These are phyloP conservation scores for Pollachius pollachius DNA, from an alignment of 2,113 vertebrate genomes.

Conservation along the genomic window DNA sequence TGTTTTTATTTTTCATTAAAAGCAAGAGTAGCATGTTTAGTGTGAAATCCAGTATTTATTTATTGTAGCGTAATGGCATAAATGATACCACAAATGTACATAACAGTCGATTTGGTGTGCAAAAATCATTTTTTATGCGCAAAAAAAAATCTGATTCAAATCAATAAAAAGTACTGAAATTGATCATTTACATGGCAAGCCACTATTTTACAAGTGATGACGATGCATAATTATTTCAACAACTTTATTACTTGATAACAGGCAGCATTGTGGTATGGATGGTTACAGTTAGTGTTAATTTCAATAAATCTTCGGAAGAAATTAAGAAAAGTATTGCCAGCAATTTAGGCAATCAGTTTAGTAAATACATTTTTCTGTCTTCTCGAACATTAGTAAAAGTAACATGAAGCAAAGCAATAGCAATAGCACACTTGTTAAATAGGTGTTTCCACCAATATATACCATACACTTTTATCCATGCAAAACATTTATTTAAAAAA, in stretches of 20 bases:
- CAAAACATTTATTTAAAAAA: not conserved
- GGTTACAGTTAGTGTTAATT: conserved; percentile 34
- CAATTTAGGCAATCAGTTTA: not conserved
- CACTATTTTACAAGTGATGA: too few species aligned
- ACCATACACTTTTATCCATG: not conserved
- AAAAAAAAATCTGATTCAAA: too few species aligned
- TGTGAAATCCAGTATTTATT: too few species aligned
- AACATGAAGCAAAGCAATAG: conserved; percentile 34
- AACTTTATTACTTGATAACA: conserved; percentile 60
- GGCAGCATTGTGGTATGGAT: conserved; percentile 36
- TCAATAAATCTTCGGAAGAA: conserved; percentile 4
- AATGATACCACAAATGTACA: too few species aligned
- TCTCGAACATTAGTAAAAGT: conserved; percentile 49
- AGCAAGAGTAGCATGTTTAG: too few species aligned
- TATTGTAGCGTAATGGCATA: too few species aligned
- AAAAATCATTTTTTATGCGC: too few species aligned
- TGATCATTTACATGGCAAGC: too few species aligned
- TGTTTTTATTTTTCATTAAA: too few species aligned
- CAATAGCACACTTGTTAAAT: not conserved
- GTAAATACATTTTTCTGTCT: conserved; percentile 22
- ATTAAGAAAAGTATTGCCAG: conserved; percentile 22
- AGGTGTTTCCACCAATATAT: conserved; percentile 11
- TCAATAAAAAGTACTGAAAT: too few species aligned
- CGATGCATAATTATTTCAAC: conserved; percentile 15
- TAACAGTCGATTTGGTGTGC: too few species aligned